Conservation (phyloP, 2,113 vertebrate genomes). For the Eidolon helvum region DNA sequence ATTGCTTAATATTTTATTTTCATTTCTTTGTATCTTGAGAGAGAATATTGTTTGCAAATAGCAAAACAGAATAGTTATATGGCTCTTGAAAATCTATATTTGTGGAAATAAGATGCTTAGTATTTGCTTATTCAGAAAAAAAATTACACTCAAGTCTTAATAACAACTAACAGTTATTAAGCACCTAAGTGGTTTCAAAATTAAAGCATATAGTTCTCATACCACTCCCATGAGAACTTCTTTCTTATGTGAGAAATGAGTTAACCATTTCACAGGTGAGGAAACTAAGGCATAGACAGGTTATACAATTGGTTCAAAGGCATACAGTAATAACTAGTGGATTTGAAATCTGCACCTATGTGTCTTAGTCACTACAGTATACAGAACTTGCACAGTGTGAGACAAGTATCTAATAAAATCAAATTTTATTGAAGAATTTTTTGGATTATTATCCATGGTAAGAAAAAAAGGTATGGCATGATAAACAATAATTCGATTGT, state of each 20-base stretch:
- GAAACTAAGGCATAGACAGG: neutral
- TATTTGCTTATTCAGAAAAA: constrained; percentile 21
- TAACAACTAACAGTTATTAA: neutral
- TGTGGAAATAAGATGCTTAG: neutral
- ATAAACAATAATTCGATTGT: neutral
- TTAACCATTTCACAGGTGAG: neutral
- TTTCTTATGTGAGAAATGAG: no score
- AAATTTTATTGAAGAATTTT: neutral
- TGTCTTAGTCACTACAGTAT: neutral
- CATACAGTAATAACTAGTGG: neutral
- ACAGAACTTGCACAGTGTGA: neutral
- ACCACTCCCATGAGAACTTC: neutral
- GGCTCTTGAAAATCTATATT: neutral
- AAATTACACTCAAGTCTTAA: neutral
- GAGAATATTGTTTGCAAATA: neutral
- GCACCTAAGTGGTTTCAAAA: neutral
- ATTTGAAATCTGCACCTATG: neutral
- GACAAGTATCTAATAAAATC: neutral
- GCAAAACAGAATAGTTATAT: neutral
- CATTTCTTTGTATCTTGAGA: neutral
- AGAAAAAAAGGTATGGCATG: neutral
- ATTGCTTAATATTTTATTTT: constrained; percentile 6
- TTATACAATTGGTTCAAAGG: neutral
- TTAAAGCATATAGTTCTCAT: neutral
- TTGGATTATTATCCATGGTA: neutral